Conservation (phyloP, 2,113 vertebrate genomes). For the Nannospalax galili region DNA sequence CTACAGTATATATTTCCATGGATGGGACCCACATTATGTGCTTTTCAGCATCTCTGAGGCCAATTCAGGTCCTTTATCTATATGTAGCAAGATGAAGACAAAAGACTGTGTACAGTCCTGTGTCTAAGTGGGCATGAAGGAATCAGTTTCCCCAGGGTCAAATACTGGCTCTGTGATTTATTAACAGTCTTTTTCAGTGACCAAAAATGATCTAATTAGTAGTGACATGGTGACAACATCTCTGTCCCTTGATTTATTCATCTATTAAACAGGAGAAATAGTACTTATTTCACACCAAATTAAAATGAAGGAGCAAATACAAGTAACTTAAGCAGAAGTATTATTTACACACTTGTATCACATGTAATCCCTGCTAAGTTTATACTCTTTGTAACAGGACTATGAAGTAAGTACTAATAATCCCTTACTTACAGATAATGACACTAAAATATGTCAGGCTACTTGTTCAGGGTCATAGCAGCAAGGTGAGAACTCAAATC, state of each 20-base stretch:
- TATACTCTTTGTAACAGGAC: not conserved
- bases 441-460: constrained; percentile 50
- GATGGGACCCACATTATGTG: not conserved
- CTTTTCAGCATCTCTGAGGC: not conserved
- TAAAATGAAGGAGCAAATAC: constrained; percentile 45
- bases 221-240: not conserved
- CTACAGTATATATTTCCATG: not conserved
- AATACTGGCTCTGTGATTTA: not conserved
- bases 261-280: constrained; percentile 1
- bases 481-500: constrained; percentile 20
- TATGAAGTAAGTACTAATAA: not conserved
- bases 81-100: not conserved
- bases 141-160: not conserved
- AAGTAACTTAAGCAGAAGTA: constrained; percentile 39
- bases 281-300: not conserved
- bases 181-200: not conserved
- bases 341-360: constrained; percentile 8
- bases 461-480: not conserved
- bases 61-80: constrained; percentile 9
- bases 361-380: not conserved
- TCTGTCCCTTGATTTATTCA: constrained; percentile 23
- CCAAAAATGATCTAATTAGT: not conserved
- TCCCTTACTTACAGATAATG: not conserved
- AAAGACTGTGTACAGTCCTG: not conserved
- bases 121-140: not conserved